Conservation (phyloP, 1,140 invertebrate genomes). For the Parapsyche elsis region DNA sequence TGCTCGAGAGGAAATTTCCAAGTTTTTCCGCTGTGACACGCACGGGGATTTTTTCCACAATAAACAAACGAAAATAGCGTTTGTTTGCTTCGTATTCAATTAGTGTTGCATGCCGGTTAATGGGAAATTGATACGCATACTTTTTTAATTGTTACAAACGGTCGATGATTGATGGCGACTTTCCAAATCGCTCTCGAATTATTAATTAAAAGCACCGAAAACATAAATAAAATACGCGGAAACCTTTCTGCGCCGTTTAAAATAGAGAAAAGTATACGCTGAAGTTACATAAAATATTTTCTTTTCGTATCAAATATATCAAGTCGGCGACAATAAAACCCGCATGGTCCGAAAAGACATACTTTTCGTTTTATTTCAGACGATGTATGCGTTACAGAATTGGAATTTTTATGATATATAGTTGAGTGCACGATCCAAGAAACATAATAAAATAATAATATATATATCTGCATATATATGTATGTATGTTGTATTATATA, state of each 20-base stretch:
- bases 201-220: too few relatives aligned
- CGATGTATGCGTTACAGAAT: slow-evolving; percentile 18
- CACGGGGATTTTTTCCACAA: not conserved
- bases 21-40: not conserved
- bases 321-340: slow-evolving; percentile 25
- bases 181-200: too few relatives aligned
- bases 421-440: not conserved
- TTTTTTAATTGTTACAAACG: too few relatives aligned
- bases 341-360: slow-evolving; percentile 7
- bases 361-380: slow-evolving; percentile 19
- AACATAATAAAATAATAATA: slow-evolving; percentile 1
- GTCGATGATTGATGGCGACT: too few relatives aligned
- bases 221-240: too few relatives aligned
- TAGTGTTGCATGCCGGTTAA: too few relatives aligned
- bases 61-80: too few relatives aligned
- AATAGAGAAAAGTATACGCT: not conserved
- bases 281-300: not conserved
- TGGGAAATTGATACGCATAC: too few relatives aligned
- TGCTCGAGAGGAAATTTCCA: not conserved
- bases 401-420: slow-evolving; percentile 31
- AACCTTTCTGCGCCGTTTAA: too few relatives aligned
- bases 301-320: slow-evolving; percentile 10
- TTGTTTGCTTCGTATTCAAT: too few relatives aligned
- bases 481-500: not conserved
- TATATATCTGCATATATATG: not conserved